Conservation (phyloP, 1,140 invertebrate genomes). For the Camponotus pennsylvanicus region DNA sequence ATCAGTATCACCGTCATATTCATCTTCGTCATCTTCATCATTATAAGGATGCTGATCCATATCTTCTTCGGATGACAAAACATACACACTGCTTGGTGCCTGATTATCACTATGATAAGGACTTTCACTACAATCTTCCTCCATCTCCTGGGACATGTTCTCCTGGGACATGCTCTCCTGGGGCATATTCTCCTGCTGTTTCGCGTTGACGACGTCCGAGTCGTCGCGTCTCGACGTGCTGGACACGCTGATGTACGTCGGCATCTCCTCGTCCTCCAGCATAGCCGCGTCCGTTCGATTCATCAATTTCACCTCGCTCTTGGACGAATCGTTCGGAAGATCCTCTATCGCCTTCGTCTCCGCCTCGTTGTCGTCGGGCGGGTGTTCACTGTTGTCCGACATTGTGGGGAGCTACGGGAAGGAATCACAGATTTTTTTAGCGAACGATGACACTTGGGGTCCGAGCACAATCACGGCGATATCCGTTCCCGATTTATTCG, state of each 20-base stretch:
- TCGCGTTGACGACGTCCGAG: constrained; percentile 59
- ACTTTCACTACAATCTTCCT: constrained; percentile 58
- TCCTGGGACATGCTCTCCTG: constrained; percentile 27
- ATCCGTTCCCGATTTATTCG: neutral
- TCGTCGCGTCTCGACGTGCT: constrained; percentile 73
- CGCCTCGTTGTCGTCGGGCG: constrained; percentile 52
- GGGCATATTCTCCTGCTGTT: constrained; percentile 56
- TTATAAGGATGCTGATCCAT: constrained; percentile 68
- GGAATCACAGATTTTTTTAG: neutral
- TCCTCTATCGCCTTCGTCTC: constrained; percentile 60
- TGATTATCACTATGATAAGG: constrained; percentile 73
- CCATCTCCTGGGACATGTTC: constrained; percentile 24
- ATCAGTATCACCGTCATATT: constrained; percentile 68
- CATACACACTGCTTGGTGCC: constrained; percentile 77
- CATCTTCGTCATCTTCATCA: constrained; percentile 75
- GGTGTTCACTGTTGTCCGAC: constrained; percentile 63
- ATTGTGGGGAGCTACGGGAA: constrained; percentile 35
- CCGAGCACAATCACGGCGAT: too few species aligned
- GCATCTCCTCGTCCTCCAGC: constrained; percentile 83
- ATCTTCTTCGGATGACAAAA: constrained; percentile 75
- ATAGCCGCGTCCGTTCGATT: constrained; percentile 63
- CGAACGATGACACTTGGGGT: too few species aligned
- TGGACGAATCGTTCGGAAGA: constrained; percentile 44
- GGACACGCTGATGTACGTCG: constrained; percentile 77
- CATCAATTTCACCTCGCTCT: constrained; percentile 66